A percentile compares a stretch with the other conserved stretches of the same genome.
Evolutionary conservation across 2,888 invertebrate species (phyloP).

Genomic region (Alsophila aescularia): DNA sequence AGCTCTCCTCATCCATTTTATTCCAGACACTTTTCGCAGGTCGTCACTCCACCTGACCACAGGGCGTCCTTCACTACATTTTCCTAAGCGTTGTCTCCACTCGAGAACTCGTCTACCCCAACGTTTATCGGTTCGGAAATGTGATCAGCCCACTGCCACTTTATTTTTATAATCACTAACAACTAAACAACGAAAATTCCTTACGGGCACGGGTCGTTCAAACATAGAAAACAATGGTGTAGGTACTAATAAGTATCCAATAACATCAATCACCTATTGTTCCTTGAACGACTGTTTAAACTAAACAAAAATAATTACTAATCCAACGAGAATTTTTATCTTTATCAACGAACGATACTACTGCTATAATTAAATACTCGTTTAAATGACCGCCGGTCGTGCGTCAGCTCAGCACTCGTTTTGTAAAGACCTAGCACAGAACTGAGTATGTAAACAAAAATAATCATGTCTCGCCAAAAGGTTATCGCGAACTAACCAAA

Average conservation of each 20-base stretch:
- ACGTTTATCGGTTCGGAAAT: no score
- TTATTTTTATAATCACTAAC: no score
- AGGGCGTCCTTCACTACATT: no score
- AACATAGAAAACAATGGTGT: slow-evolving; percentile 27
- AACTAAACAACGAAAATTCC: background rate
- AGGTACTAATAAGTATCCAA: slow-evolving; percentile 12
- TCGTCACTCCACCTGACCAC: no score
- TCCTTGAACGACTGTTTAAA: slow-evolving; percentile 3
- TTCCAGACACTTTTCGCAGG: no score
- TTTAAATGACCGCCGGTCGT: background rate
- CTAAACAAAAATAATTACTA: slow-evolving; percentile 9
- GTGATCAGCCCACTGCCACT: no score
- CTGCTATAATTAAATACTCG: background rate
- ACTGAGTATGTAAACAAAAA: slow-evolving; percentile 19
- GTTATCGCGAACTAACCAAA: slow-evolving; percentile 51
- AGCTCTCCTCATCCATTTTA: no score
- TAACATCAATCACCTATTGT: slow-evolving; percentile 26
- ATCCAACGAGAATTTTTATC: slow-evolving; percentile 8
- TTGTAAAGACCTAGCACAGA: background rate
- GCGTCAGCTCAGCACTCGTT: background rate
- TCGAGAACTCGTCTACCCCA: no score
- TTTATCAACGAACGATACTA: background rate
- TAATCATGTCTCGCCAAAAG: slow-evolving; percentile 42
- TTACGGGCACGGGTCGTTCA: background rate
- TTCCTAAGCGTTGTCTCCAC: no score